Evolutionary conservation across 2,113 vertebrate species (phyloP).

Genomic region (Tychaedon coryphoeus): DNA sequence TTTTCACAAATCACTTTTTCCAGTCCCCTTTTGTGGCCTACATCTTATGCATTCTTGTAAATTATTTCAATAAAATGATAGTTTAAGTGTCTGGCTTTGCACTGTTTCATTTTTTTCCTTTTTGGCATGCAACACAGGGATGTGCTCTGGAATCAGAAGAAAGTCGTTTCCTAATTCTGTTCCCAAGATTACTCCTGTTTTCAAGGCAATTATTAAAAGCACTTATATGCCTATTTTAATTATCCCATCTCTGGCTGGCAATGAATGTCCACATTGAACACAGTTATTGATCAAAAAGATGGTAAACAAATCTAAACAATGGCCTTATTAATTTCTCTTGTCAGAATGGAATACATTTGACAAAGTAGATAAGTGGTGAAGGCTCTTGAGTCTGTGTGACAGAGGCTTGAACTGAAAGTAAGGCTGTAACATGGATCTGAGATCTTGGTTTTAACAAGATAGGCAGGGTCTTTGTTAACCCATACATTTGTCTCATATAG

Average conservation of each 20-base stretch:
- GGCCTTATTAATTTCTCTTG: background rate
- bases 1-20: background rate
- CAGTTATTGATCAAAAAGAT: background rate
- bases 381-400: background rate
- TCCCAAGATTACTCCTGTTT: background rate
- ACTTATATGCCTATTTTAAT: background rate
- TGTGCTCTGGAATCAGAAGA: background rate
- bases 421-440: background rate
- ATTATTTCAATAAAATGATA: background rate
- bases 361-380: background rate
- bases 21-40: background rate
- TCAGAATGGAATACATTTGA: background rate
- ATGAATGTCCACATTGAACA: background rate
- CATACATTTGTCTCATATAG: background rate
- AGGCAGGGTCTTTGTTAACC: background rate
- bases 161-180: background rate
- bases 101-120: background rate
- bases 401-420: background rate
- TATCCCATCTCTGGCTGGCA: background rate
- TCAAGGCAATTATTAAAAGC: background rate
- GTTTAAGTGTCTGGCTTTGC: background rate
- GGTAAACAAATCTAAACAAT: background rate
- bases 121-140: background rate
- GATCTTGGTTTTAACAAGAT: background rate
- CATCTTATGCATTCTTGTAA: background rate